A percentile compares a stretch with the other conserved stretches of the same genome.
Evolutionary conservation across 1,140 invertebrate species (phyloP).

Genomic region (Bombus huntii): DNA sequence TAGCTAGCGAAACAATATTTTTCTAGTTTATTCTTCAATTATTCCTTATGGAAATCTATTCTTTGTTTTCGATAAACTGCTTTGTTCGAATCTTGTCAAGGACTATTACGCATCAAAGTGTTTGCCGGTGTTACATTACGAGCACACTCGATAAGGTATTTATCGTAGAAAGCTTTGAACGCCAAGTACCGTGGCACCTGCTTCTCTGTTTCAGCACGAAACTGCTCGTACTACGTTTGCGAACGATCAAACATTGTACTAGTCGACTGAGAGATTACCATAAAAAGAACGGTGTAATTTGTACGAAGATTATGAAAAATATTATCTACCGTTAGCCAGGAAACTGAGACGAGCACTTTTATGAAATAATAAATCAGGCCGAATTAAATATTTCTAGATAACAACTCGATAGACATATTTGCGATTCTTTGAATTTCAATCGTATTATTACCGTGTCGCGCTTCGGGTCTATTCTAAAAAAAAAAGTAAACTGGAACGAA

Average conservation of each 20-base stretch:
- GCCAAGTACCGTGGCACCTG: background rate
- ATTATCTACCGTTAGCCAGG: background rate
- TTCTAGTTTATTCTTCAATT: too few relatives aligned
- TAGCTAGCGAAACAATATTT: too few relatives aligned
- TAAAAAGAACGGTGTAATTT: background rate
- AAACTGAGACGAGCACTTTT: too few relatives aligned
- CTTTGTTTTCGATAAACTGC: background rate
- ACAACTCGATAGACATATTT: too few relatives aligned
- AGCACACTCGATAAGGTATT: constrained; percentile 6
- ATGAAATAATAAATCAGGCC: too few relatives aligned
- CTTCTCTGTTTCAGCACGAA: background rate
- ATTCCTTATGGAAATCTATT: background rate
- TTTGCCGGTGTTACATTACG: background rate
- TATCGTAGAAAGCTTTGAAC: background rate
- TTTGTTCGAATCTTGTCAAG: background rate
- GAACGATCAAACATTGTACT: background rate
- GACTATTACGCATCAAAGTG: background rate
- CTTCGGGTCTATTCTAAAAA: too few relatives aligned
- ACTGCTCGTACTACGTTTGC: background rate
- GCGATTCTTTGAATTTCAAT: too few relatives aligned
- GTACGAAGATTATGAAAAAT: background rate
- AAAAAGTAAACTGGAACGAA: too few relatives aligned
- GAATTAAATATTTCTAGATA: too few relatives aligned
- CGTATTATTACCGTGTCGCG: too few relatives aligned
- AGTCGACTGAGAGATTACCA: background rate